Base-by-base conservation (phyloP, 2,113 vertebrate species). In the Acanthisitta chloris region DNA sequence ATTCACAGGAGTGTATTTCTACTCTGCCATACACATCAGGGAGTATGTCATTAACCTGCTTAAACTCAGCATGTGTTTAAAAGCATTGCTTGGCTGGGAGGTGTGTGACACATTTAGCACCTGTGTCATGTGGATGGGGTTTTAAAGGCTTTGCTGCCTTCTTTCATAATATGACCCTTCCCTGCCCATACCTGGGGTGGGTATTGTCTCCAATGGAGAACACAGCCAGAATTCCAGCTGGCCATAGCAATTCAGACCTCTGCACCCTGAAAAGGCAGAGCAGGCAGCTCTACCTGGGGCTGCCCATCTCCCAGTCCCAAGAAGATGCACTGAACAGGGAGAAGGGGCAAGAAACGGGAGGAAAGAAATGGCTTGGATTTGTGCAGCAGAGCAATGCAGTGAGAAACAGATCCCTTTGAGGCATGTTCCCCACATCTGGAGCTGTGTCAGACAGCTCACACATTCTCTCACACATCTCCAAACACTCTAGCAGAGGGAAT, bases 231-330 rank as follows among this genome's bases (percentile, higher is more conserved):
- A n/a, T n/a, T n/a, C n/a, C n/a, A n/a, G n/a, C 34, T 82, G 46
- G n/a, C 10, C 14, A 11, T 51, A 24, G 14, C 0, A 0, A 25
- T 20, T 28, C 10, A 2, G 52, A 45, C 15, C 42, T 36, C 57
- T 25, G 9, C 8, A 16, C 6, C 42, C 12, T 45, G 13, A n/a
- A 38, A 20, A 33, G 51, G 29, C 28, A 40, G 26, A 45, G n/a
- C 15, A 17, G 31, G n/a, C 31, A 36, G 21, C 43, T 77, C 48
- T 40, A 38, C 52, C 38, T 3, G 0, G 5, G 4, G 13, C 61
- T 86, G 34, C 45, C 36, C 13, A 12, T 10, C 61, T 90, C 43
- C 34, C 29, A 48, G 4, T 45, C 42, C 15, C 38, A 20, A 34
- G 33, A 42, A 71, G 33, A 26, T 17, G 23, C 23, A 19, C 13